These are phyloP conservation scores for Anguilla megastoma DNA, from an alignment of 2,797 vertebrate species.

Conservation along the genomic window DNA sequence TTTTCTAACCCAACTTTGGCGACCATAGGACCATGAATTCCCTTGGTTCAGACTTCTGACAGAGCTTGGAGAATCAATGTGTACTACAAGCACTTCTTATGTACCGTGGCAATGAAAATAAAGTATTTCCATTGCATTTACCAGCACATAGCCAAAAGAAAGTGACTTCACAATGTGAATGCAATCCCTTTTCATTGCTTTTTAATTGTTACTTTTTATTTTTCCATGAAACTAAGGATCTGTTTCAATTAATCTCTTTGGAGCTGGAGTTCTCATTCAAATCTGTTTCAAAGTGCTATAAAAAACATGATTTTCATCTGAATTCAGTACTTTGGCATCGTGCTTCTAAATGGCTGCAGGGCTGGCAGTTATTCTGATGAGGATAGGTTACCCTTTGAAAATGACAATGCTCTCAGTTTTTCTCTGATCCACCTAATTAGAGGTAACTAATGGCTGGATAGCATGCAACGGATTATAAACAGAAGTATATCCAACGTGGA, in stretches of 20 bases:
- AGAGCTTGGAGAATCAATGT: background rate
- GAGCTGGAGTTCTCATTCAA: background rate
- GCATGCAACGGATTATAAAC: background rate
- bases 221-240: background rate
- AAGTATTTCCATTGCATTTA: background rate
- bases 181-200: no score
- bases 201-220: background rate
- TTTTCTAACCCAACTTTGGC: conserved; percentile 20
- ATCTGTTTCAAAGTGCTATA: background rate
- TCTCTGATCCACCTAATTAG: background rate
- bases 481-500: background rate
- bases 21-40: background rate
- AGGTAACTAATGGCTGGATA: background rate
- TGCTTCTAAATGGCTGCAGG: background rate
- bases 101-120: background rate
- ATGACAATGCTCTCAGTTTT: conserved; percentile 37
- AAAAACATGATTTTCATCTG: background rate
- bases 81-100: background rate
- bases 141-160: background rate
- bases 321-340: background rate
- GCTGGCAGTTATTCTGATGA: conserved; percentile 53
- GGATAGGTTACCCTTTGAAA: conserved; percentile 40
- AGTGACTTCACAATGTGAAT: background rate
- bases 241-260: background rate
- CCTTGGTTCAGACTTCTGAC: background rate